phyloP scores from a whole-genome alignment of 2,113 vertebrate species.

The Aplodontia rufa region DNA sequence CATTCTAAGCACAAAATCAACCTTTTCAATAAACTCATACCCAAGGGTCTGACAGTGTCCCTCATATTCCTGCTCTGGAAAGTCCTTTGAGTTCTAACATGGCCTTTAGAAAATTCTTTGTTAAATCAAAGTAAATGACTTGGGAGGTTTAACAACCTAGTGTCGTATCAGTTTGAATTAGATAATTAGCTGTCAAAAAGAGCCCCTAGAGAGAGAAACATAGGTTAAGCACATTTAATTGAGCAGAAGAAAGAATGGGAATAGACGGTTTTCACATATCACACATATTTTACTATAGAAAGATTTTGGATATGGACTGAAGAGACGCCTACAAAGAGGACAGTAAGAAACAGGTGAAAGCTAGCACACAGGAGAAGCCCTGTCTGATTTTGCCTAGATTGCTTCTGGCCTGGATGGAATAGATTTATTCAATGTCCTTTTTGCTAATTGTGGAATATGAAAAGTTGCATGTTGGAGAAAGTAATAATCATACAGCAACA shows the following conservation, averaged over 20 bases:
- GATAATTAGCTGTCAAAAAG: constrained; percentile 74
- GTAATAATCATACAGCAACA: background rate
- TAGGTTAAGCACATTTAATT: constrained; percentile 71
- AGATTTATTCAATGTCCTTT: background rate
- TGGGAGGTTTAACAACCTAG: constrained; percentile 47
- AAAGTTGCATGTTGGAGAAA: background rate
- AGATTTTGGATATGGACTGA: background rate
- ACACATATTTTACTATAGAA: background rate
- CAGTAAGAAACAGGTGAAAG: background rate
- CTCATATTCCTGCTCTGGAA: background rate
- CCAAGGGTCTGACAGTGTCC: background rate
- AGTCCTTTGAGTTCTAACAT: constrained; percentile 30
- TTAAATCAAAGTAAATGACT: constrained; percentile 64
- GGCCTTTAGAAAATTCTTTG: constrained; percentile 64
- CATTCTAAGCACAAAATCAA: constrained; percentile 26
- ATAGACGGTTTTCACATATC: background rate
- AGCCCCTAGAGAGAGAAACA: constrained; percentile 53
- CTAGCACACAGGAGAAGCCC: background rate
- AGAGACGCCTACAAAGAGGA: background rate
- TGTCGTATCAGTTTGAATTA: constrained; percentile 67
- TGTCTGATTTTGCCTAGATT: background rate
- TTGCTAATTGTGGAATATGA: background rate
- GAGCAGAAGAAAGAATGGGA: constrained; percentile 20
- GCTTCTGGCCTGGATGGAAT: background rate
- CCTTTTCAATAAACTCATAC: background rate